Percentiles rank a stretch among this genome's conserved stretches.
These are phyloP conservation scores for Lordiphosa andalusiaca DNA, from an alignment of 2,888 invertebrate genomes.

Conservation along the genomic window DNA sequence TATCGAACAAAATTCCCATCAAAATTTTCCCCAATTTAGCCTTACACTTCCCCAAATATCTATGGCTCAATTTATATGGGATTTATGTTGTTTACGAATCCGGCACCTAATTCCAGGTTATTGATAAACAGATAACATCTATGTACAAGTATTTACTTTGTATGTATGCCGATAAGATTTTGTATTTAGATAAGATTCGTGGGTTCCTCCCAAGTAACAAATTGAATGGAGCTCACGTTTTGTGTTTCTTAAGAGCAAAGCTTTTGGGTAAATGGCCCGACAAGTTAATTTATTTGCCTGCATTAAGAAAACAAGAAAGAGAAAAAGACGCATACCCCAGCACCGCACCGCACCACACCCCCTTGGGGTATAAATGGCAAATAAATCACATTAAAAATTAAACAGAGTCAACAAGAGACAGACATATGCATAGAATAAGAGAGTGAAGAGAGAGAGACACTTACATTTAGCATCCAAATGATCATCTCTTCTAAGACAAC, in stretches of 20 bases:
- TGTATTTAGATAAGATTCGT: slow-evolving; percentile 4
- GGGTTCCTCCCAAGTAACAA: slow-evolving; percentile 12
- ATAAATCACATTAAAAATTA: slow-evolving; percentile 73
- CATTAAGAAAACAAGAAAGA: slow-evolving; percentile 25
- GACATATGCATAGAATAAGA: background rate
- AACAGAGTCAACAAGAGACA: slow-evolving; percentile 33
- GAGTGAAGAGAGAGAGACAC: slow-evolving; percentile 24
- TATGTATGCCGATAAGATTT: too few species aligned
- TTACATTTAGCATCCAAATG: slow-evolving; percentile 63
- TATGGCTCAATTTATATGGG: too few species aligned
- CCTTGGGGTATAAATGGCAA: slow-evolving; percentile 21
- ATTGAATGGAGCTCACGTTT: slow-evolving; percentile 21
- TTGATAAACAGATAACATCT: too few species aligned
- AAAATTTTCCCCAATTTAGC: too few species aligned
- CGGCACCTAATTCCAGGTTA: too few species aligned
- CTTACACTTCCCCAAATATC: too few species aligned
- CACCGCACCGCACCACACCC: slow-evolving; percentile 4
- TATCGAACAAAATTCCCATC: too few species aligned
- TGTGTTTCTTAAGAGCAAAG: slow-evolving; percentile 6
- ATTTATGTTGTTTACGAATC: too few species aligned
- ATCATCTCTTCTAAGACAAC: slow-evolving; percentile 60
- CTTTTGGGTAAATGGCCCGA: slow-evolving; percentile 21
- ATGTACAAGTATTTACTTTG: too few species aligned
- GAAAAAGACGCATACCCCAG: slow-evolving; percentile 14
- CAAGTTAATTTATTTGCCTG: slow-evolving; percentile 48